These are phyloP conservation scores for Aix galericulata DNA, from an alignment of 2,113 vertebrate species.

Conservation along the genomic window DNA sequence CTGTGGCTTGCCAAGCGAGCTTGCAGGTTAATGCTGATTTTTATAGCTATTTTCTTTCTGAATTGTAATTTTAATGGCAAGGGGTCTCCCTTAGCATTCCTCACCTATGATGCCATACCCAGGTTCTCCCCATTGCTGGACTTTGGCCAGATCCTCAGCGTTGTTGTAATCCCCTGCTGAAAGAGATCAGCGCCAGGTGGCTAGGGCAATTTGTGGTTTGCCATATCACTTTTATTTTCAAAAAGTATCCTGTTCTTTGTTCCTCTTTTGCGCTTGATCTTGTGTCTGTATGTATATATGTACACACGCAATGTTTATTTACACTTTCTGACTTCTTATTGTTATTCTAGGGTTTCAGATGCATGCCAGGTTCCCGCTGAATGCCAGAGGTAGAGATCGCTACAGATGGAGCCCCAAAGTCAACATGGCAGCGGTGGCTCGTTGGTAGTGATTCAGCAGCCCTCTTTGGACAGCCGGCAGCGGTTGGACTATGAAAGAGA, in stretches of 20 bases:
- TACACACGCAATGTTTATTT: background rate
- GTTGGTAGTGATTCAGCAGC: conserved; percentile 90
- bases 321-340: background rate
- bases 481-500: conserved; percentile 90
- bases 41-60: background rate
- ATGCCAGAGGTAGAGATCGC: conserved; percentile 89
- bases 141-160: conserved; percentile 52
- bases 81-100: conserved; percentile 67
- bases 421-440: conserved; percentile 89
- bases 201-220: conserved; percentile 58
- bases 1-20: background rate
- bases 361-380: conserved; percentile 91
- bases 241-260: conserved; percentile 19
- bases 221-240: background rate
- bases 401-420: conserved; percentile 95
- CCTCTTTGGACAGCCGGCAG: conserved; percentile 85
- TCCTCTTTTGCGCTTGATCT: conserved; percentile 37
- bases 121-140: conserved; percentile 33
- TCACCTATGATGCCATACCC: conserved; percentile 49
- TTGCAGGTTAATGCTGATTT: conserved; percentile 4
- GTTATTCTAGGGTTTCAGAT: conserved; percentile 90
- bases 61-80: background rate
- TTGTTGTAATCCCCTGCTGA: conserved; percentile 64
- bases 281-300: background rate
- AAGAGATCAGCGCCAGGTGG: conserved; percentile 71